A percentile compares a stretch with the other conserved stretches of the same genome.
Conservation (phyloP, 1,140 invertebrate genomes). For the Drosophila mojavensis region DNA sequence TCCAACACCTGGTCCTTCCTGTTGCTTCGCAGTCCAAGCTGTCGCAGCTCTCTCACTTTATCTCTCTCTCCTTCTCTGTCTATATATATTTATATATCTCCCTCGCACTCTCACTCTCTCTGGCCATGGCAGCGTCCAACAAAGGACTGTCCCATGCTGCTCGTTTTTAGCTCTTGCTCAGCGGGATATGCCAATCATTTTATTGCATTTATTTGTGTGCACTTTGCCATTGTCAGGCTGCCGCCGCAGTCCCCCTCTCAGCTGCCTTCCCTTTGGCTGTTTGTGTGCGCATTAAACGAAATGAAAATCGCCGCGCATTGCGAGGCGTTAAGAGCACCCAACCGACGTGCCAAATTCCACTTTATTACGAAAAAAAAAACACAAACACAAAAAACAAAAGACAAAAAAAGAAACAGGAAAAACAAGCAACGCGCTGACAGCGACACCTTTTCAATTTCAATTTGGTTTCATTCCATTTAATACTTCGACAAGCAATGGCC, state of each 20-base stretch:
- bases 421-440: slow-evolving; percentile 56
- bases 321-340: slow-evolving; percentile 71
- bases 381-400: too few species aligned
- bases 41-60: neutral
- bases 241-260: neutral
- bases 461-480: slow-evolving; percentile 81
- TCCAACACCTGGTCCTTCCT: slow-evolving; percentile 57
- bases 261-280: slow-evolving; percentile 26
- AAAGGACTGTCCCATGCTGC: slow-evolving; percentile 34
- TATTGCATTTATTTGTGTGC: slow-evolving; percentile 81
- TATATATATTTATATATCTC: neutral
- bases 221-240: slow-evolving; percentile 73
- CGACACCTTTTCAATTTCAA: slow-evolving; percentile 80
- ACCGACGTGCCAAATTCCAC: slow-evolving; percentile 78
- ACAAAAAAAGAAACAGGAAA: slow-evolving; percentile 1
- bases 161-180: slow-evolving; percentile 31
- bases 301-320: slow-evolving; percentile 72
- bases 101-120: neutral
- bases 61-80: neutral
- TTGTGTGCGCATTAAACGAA: slow-evolving; percentile 73
- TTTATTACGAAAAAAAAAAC: slow-evolving; percentile 72
- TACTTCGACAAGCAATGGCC: slow-evolving; percentile 42
- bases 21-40: slow-evolving; percentile 12
- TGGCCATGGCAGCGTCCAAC: slow-evolving; percentile 26
- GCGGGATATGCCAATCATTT: slow-evolving; percentile 78